Conservation (phyloP, 2,113 vertebrate genomes). For the Coracopsis vasa region DNA sequence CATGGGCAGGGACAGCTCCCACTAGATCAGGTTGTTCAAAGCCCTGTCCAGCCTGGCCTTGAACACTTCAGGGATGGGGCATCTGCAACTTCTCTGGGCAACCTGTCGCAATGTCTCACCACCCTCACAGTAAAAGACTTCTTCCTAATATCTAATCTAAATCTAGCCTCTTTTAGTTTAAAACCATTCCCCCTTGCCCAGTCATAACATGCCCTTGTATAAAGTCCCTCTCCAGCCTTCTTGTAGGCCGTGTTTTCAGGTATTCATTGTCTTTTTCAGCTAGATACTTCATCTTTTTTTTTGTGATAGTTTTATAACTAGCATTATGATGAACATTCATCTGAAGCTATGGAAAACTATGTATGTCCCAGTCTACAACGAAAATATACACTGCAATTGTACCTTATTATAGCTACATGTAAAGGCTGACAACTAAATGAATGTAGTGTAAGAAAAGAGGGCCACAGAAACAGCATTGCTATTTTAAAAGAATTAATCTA, state of each 20-base stretch:
- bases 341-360: background rate
- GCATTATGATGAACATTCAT: background rate
- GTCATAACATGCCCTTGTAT: background rate
- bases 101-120: background rate
- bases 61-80: background rate
- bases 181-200: background rate
- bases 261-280: background rate
- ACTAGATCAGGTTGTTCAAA: background rate
- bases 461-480: background rate
- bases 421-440: background rate
- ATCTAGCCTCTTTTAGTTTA: background rate
- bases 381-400: background rate
- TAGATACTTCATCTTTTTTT: background rate
- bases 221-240: background rate
- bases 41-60: background rate
- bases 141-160: background rate
- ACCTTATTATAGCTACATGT: background rate
- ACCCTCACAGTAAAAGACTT: background rate
- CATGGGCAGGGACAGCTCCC: background rate
- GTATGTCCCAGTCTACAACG: background rate
- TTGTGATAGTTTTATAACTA: background rate
- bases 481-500: conserved; percentile 13
- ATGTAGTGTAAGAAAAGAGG: background rate
- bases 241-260: background rate
- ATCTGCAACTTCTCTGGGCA: background rate